A percentile compares a stretch with the other conserved stretches of the same genome.
These are phyloP conservation scores for Polietes domitor DNA, from an alignment of 2,888 invertebrate species.

Conservation along the genomic window DNA sequence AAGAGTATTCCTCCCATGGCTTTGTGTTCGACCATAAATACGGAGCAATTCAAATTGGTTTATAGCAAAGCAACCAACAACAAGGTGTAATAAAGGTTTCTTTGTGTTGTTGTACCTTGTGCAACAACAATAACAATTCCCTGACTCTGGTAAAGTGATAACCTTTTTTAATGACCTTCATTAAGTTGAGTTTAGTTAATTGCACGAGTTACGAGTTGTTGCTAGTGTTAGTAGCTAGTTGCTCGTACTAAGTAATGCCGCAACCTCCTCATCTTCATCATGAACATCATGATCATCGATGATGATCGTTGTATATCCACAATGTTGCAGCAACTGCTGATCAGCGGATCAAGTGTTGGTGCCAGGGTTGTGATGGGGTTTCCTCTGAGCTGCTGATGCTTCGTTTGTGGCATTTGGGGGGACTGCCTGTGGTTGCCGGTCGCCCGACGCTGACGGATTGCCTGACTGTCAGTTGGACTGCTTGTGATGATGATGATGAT, in stretches of 20 bases:
- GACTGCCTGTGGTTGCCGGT: constrained; percentile 1
- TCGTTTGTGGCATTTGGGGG: constrained; percentile 17
- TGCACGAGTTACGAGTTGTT: neutral
- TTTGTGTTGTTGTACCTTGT: neutral
- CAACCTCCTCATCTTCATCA: neutral
- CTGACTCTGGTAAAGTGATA: constrained; percentile 26
- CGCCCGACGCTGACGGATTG: constrained; percentile 6
- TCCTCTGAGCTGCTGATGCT: constrained; percentile 18
- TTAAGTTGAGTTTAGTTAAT: constrained; percentile 35
- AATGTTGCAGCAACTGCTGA: constrained; percentile 16
- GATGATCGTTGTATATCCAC: constrained; percentile 3
- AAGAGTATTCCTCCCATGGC: too few relatives aligned
- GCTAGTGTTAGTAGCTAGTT: neutral
- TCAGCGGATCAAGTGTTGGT: constrained; percentile 9
- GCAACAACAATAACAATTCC: neutral
- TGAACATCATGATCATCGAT: neutral
- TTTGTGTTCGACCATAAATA: neutral
- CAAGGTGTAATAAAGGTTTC: constrained; percentile 10
- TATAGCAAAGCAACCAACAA: neutral
- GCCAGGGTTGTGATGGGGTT: constrained; percentile 10
- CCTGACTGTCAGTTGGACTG: constrained; percentile 24
- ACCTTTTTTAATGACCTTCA: constrained; percentile 40
- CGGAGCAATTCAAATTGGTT: constrained; percentile 13
- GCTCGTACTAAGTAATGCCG: neutral
- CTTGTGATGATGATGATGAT: constrained; percentile 19